Evolutionary conservation across 2,888 invertebrate species (phyloP).

Genomic region (Invenusta paracnida): DNA sequence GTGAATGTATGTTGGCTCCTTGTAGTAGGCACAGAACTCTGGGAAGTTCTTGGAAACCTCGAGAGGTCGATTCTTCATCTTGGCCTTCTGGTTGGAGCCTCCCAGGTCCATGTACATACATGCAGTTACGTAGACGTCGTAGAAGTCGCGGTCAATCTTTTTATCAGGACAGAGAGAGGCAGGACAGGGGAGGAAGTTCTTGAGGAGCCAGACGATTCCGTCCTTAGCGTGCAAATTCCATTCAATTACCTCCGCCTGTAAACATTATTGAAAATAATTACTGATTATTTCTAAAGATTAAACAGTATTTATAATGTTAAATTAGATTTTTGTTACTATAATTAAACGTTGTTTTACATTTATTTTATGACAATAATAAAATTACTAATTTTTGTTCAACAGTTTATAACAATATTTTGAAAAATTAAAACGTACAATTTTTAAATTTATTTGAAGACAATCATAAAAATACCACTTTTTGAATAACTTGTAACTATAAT

Average conservation of each 20-base stretch:
- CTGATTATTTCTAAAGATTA: too few relatives aligned
- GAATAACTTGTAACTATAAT: too few relatives aligned
- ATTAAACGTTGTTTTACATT: not conserved
- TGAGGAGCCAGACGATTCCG: slow-evolving; percentile 38
- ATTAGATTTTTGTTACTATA: too few relatives aligned
- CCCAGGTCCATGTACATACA: slow-evolving; percentile 36
- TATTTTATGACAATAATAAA: not conserved
- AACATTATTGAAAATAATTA: too few relatives aligned
- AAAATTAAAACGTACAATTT: too few relatives aligned
- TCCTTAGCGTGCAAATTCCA: slow-evolving; percentile 38
- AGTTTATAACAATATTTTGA: too few relatives aligned
- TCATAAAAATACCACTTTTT: too few relatives aligned
- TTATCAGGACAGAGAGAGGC: slow-evolving; percentile 5
- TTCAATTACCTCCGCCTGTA: slow-evolving; percentile 38
- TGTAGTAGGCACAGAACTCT: not conserved
- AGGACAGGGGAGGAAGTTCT: slow-evolving; percentile 31
- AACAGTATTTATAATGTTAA: too few relatives aligned
- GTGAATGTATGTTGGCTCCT: not conserved
- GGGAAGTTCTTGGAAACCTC: not conserved
- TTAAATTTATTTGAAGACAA: too few relatives aligned
- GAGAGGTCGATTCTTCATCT: not conserved
- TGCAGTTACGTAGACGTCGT: slow-evolving; percentile 30
- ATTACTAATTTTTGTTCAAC: too few relatives aligned
- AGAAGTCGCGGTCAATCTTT: slow-evolving; percentile 30
- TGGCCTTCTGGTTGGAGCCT: not conserved